Percentiles rank a stretch among this genome's conserved stretches.
These are phyloP conservation scores for Tachuris rubrigastra DNA, from an alignment of 2,113 vertebrate species.

Conservation along the genomic window DNA sequence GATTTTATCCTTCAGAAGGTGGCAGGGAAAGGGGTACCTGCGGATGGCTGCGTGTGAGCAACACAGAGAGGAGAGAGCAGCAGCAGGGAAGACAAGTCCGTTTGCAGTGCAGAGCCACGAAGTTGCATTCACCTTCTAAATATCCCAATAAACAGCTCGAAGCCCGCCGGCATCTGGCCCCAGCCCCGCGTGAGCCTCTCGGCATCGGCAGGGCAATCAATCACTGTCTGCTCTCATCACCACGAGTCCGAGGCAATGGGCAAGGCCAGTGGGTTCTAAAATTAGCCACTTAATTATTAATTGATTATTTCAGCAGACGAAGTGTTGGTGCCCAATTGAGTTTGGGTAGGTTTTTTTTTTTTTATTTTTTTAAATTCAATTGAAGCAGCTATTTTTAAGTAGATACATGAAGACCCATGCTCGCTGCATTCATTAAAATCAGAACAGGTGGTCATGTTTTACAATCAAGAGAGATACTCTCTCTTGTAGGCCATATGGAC, in stretches of 20 bases:
- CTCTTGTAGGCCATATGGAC: slow-evolving; percentile 57
- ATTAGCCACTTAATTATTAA: slow-evolving; percentile 71
- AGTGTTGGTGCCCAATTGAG: not conserved
- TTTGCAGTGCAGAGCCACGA: not conserved
- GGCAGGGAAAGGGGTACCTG: not conserved
- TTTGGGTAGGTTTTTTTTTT: not conserved
- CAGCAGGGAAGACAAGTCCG: not conserved
- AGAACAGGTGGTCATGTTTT: slow-evolving; percentile 64
- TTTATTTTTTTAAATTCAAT: not conserved
- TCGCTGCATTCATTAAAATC: slow-evolving; percentile 40
- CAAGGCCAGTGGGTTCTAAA: slow-evolving; percentile 43
- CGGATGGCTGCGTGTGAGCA: not conserved
- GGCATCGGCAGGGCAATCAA: not conserved
- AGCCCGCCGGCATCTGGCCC: slow-evolving; percentile 1
- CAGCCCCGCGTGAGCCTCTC: not conserved
- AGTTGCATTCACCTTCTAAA: slow-evolving; percentile 31
- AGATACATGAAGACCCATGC: slow-evolving; percentile 27
- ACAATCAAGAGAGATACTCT: slow-evolving; percentile 54
- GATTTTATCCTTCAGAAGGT: not conserved
- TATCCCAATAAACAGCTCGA: not conserved
- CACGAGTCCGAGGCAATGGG: not conserved
- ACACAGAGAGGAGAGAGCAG: not conserved
- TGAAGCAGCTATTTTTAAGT: slow-evolving; percentile 49
- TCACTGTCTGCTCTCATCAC: slow-evolving; percentile 58
- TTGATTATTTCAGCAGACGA: slow-evolving; percentile 57